Base-by-base conservation (phyloP, 2,797 vertebrate species). In the Myiothlypis coronata region DNA sequence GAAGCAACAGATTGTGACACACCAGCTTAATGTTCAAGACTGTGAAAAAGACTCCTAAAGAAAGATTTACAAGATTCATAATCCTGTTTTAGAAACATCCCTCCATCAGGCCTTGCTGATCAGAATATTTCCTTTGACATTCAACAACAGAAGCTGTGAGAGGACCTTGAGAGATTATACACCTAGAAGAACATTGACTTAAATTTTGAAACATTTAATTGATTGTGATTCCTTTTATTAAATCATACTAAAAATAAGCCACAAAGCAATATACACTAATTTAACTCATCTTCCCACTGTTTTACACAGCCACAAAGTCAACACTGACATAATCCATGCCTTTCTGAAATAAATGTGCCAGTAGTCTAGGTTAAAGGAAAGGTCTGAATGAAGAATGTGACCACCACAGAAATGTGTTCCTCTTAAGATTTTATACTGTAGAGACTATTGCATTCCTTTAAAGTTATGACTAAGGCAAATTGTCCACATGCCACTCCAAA, bases 251-350 rank as follows among this genome's bases (percentile, higher is more conserved):
- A 92, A 92, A 93, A 34, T 60, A 84, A 90, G 32, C 72, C 91
- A 90, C 91, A 93, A 95, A 83, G 79, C 77, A 90, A 59, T 65
- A 69, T 28, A 81, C 34, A 14, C 1, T 5, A 78, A 76, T 65
- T 88, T 63, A 79, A 93, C 53, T 87, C 57, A 55, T 87, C 71
- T 61, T 89, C 84, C 61, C 63, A 89, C 94, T 92, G 84, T 81
- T 96, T 95, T 67, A 84, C 46, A 69, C 28, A 84, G 81, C 70
- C 83, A 92, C 88, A 92, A 94, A 84, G 52, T 90, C 86, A 90
- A 82, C 17, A 0, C 59, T 83, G 65, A 94, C 32, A 77, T 84
- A 72, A 88, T 82, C 84, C 76, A 64, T 39, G 77, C 17, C n/a
- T 77, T 93, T 93, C 74, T 47, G 49, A 90, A 94, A 90, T 46